phyloP scores from a whole-genome alignment of 1,140 invertebrate species.

The Aphis gossypii region DNA sequence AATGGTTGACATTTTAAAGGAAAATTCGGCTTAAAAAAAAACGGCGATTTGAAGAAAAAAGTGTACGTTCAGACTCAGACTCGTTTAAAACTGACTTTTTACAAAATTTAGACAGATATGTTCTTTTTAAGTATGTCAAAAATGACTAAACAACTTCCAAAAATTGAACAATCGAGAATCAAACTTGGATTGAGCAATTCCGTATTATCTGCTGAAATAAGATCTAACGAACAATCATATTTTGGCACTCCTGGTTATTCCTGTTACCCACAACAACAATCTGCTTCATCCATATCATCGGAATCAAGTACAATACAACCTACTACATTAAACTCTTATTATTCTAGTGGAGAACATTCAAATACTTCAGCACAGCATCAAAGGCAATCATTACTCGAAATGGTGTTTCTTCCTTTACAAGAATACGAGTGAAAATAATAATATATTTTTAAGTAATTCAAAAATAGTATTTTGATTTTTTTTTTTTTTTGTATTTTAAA shows the following conservation, averaged over 20 bases:
- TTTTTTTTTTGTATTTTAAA: no score
- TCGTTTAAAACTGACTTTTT: neutral
- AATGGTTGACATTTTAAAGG: constrained; percentile 37
- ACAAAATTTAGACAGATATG: constrained; percentile 6
- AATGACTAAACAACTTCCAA: constrained; percentile 30
- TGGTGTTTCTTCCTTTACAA: neutral
- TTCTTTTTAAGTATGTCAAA: constrained; percentile 29
- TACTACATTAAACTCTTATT: no score
- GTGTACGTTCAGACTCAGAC: no score
- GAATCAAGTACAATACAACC: neutral
- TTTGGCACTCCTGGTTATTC: neutral
- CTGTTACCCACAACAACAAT: neutral
- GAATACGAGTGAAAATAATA: neutral
- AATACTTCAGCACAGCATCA: neutral
- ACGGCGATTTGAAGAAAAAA: neutral
- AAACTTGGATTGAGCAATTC: constrained; percentile 36
- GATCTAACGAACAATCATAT: neutral
- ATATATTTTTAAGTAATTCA: no score
- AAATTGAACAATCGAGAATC: constrained; percentile 37
- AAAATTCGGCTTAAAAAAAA: constrained; percentile 22
- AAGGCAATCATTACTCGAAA: neutral
- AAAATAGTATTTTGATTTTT: no score
- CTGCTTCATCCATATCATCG: neutral
- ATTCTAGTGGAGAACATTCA: neutral
- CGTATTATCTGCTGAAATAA: constrained; percentile 31